Evolutionary conservation across 2,113 vertebrate species (phyloP).

Genomic region (Callionymus lyra): DNA sequence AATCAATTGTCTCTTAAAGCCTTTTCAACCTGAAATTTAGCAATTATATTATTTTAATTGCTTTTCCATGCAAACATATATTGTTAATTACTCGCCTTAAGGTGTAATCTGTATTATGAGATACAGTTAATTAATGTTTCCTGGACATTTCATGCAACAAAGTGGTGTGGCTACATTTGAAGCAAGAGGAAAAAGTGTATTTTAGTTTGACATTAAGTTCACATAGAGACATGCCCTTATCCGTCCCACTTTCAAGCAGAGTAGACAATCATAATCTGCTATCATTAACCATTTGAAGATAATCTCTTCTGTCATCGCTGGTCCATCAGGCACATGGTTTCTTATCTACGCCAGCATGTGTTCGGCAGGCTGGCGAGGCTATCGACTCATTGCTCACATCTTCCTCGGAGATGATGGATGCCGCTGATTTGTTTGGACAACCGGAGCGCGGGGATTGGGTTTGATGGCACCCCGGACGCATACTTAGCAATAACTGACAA

Average conservation of each 20-base stretch:
- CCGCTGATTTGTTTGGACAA: slow-evolving; percentile 35
- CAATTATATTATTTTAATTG: slow-evolving; percentile 4
- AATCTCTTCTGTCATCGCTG: slow-evolving; percentile 27
- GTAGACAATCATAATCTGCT: slow-evolving; percentile 3
- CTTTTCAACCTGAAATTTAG: slow-evolving; percentile 9
- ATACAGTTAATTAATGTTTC: no score
- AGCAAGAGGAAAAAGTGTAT: no score
- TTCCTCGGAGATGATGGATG: slow-evolving; percentile 36
- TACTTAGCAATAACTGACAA: slow-evolving; percentile 37
- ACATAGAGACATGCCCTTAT: slow-evolving; percentile 2
- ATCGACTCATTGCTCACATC: slow-evolving; percentile 24
- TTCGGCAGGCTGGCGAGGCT: slow-evolving; percentile 29
- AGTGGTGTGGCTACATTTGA: no score
- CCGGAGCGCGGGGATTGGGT: slow-evolving; percentile 33
- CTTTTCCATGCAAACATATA: no score
- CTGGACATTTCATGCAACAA: no score
- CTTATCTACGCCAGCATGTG: slow-evolving; percentile 44
- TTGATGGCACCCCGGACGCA: slow-evolving; percentile 42
- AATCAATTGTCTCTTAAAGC: slow-evolving; percentile 17
- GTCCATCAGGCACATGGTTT: slow-evolving; percentile 12
- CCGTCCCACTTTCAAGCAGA: slow-evolving; percentile 11
- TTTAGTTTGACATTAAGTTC: no score
- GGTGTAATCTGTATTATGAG: no score
- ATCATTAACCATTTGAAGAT: slow-evolving; percentile 23
- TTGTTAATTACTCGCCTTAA: no score